Conservation (phyloP, 2,888 invertebrate species). For the Parasteatoda lunata region DNA sequence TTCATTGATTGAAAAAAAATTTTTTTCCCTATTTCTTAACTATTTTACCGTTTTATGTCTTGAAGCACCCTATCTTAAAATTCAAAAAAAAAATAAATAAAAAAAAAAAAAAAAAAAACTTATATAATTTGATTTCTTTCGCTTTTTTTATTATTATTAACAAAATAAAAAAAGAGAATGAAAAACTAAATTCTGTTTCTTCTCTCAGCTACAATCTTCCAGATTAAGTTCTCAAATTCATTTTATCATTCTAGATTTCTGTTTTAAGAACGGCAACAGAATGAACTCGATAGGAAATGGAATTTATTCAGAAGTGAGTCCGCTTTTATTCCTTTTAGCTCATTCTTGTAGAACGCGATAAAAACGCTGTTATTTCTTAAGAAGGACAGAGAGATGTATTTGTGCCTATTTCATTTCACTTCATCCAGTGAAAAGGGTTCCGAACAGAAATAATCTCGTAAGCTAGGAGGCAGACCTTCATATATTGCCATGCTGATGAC, state of each 20-base stretch:
- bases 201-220: background rate
- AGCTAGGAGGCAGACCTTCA: constrained; percentile 9
- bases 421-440: constrained; percentile 1
- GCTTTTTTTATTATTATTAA: constrained; percentile 26
- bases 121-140: constrained; percentile 51
- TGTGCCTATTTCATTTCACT: constrained; percentile 48
- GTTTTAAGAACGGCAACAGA: background rate
- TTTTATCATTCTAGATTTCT: background rate
- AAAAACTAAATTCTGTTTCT: background rate
- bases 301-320: background rate
- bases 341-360: constrained; percentile 7
- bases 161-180: background rate
- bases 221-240: background rate
- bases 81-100: background rate
- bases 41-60: too few relatives aligned
- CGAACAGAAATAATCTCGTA: constrained; percentile 38
- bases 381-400: constrained; percentile 11
- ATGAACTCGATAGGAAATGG: background rate
- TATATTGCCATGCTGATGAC: constrained; percentile 34
- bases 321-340: constrained; percentile 21
- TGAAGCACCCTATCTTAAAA: too few relatives aligned
- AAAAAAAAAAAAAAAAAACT: background rate
- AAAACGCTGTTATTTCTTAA: constrained; percentile 10
- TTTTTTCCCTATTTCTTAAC: too few relatives aligned
- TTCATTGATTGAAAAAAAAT: too few relatives aligned